phyloP scores from a whole-genome alignment of 2,888 invertebrate genomes.

The Panzeria rudis region DNA sequence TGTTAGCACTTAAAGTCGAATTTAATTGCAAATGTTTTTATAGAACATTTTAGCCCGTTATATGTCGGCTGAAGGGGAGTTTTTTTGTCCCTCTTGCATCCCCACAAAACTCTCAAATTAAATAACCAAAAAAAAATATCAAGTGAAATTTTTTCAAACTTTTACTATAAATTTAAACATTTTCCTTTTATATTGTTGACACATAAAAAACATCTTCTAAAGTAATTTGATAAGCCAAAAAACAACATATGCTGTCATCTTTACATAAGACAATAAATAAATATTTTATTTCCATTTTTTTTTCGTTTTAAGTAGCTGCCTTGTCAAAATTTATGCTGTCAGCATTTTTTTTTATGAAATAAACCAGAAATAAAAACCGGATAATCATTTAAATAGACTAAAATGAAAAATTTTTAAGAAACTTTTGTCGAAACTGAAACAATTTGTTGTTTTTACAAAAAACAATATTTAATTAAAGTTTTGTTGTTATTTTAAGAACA shows the following conservation, averaged over 20 bases:
- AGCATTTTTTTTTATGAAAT: not conserved
- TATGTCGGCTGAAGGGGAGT: too few species aligned
- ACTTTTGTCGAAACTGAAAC: not conserved
- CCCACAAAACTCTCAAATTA: too few species aligned
- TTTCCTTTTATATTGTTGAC: not conserved
- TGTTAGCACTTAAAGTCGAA: too few species aligned
- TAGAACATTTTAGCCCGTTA: too few species aligned
- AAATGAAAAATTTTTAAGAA: not conserved
- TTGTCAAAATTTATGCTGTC: too few species aligned
- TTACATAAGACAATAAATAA: constrained; percentile 8
- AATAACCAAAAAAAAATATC: not conserved
- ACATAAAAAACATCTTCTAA: not conserved
- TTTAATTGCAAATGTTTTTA: too few species aligned
- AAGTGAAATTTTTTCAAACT: not conserved
- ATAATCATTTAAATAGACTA: constrained; percentile 4
- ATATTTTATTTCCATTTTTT: not conserved
- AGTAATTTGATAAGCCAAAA: not conserved
- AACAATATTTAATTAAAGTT: not conserved
- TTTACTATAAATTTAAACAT: not conserved
- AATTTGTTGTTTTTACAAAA: constrained; percentile 10
- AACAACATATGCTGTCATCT: constrained; percentile 18
- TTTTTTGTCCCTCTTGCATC: too few species aligned
- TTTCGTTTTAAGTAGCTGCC: not conserved
- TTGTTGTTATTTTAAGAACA: constrained; percentile 48
- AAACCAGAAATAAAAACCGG: constrained; percentile 18